Conservation (phyloP, 2,888 invertebrate genomes). For the Caenorhabditis wallacei region DNA sequence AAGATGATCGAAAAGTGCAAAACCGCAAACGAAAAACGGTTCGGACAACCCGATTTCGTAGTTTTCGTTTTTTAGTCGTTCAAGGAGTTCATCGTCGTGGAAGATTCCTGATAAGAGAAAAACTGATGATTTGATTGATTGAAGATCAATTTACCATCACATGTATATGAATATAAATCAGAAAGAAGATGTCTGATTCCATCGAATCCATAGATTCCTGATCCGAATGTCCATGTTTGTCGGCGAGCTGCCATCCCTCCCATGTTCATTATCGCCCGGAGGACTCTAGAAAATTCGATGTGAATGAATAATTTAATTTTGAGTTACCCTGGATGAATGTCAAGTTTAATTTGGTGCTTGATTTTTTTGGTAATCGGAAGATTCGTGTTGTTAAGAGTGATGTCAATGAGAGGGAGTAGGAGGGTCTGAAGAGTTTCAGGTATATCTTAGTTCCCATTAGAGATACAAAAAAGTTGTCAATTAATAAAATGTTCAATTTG, state of each 20-base stretch:
- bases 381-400: slow-evolving; percentile 28
- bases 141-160: slow-evolving; percentile 35
- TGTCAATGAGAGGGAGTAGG: slow-evolving; percentile 55
- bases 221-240: slow-evolving; percentile 46
- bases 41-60: slow-evolving; percentile 74
- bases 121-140: neutral
- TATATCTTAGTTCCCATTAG: too few relatives aligned
- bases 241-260: slow-evolving; percentile 43
- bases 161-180: slow-evolving; percentile 51
- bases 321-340: slow-evolving; percentile 44
- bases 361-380: slow-evolving; percentile 33
- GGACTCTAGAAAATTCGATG: slow-evolving; percentile 13
- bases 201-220: slow-evolving; percentile 41
- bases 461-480: too few relatives aligned
- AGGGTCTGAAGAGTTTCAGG: slow-evolving; percentile 69
- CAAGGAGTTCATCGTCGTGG: slow-evolving; percentile 61
- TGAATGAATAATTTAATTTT: neutral
- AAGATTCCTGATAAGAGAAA: slow-evolving; percentile 61
- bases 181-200: slow-evolving; percentile 31
- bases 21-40: slow-evolving; percentile 70
- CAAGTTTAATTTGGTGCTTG: slow-evolving; percentile 43
- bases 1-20: slow-evolving; percentile 59
- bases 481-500: too few relatives aligned
- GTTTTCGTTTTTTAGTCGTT: slow-evolving; percentile 64
- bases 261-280: slow-evolving; percentile 23